Evolutionary conservation across 2,113 vertebrate species (phyloP).

Genomic region (Burhinus bistriatus): DNA sequence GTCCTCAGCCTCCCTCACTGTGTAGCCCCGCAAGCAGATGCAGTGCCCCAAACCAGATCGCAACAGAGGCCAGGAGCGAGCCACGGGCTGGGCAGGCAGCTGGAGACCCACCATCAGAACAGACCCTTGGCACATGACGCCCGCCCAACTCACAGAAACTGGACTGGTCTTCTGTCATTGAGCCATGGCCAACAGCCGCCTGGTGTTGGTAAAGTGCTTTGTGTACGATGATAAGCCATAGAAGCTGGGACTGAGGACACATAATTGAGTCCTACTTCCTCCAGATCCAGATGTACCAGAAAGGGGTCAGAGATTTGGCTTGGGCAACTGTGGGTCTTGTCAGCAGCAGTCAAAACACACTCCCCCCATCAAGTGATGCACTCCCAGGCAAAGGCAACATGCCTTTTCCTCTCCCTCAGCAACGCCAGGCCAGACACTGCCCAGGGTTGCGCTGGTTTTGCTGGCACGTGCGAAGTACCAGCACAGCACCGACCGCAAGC

Average conservation of each 20-base stretch:
- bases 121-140: rapidly evolving
- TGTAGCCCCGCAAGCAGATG: background rate
- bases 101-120: background rate
- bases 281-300: background rate
- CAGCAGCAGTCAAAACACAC: background rate
- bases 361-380: background rate
- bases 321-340: background rate
- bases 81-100: background rate
- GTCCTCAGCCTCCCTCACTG: background rate
- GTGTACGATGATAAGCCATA: background rate
- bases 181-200: background rate
- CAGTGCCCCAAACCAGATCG: background rate
- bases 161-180: background rate
- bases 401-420: background rate
- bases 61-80: background rate
- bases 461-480: rapidly evolving
- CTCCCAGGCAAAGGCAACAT: background rate
- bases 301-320: background rate
- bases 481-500: background rate
- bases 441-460: background rate
- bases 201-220: background rate
- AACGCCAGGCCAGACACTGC: background rate
- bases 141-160: rapidly evolving
- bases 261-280: background rate
- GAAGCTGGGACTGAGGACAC: background rate